A percentile compares a stretch with the other conserved stretches of the same genome.
Conservation (phyloP, 2,113 vertebrate genomes). For the Nothobranchius kuhntae region DNA sequence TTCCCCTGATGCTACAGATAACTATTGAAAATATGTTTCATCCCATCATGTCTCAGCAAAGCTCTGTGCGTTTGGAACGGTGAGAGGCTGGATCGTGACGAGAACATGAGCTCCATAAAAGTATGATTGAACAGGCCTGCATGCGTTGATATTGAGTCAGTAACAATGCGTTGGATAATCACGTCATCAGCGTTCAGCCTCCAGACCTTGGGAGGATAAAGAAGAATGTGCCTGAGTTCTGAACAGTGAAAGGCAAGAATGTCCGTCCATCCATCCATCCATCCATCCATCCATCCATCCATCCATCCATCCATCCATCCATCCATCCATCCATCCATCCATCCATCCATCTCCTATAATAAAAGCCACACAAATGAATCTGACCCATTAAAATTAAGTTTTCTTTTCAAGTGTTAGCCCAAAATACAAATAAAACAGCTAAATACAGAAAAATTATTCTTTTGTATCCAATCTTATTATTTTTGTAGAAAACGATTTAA, state of each 20-base stretch:
- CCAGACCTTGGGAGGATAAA: conserved; percentile 19
- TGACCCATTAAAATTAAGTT: too few relatives aligned
- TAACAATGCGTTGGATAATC: conserved; percentile 52
- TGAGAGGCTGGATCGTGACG: neutral
- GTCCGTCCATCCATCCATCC: too few relatives aligned
- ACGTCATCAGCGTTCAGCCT: conserved; percentile 37
- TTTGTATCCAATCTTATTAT: too few relatives aligned
- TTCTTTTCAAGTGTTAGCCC: too few relatives aligned
- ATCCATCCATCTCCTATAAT: too few relatives aligned
- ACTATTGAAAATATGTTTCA: conserved; percentile 25
- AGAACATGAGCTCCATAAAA: conserved; percentile 25
- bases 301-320: too few relatives aligned
- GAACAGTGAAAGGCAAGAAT: neutral
- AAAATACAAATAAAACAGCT: too few relatives aligned
- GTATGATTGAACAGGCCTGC: conserved; percentile 20
- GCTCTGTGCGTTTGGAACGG: conserved; percentile 19
- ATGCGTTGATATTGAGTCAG: conserved; percentile 33
- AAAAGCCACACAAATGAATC: too few relatives aligned
- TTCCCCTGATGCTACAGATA: conserved; percentile 46
- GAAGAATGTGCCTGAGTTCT: neutral
- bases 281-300: too few relatives aligned
- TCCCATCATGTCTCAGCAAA: conserved; percentile 17
- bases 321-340: too few relatives aligned
- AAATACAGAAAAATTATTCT: too few relatives aligned
- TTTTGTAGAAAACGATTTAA: too few relatives aligned